A percentile compares a stretch with the other conserved stretches of the same genome.
Conservation (phyloP, 2,113 vertebrate species). For the Erythrocercus mccallii region DNA sequence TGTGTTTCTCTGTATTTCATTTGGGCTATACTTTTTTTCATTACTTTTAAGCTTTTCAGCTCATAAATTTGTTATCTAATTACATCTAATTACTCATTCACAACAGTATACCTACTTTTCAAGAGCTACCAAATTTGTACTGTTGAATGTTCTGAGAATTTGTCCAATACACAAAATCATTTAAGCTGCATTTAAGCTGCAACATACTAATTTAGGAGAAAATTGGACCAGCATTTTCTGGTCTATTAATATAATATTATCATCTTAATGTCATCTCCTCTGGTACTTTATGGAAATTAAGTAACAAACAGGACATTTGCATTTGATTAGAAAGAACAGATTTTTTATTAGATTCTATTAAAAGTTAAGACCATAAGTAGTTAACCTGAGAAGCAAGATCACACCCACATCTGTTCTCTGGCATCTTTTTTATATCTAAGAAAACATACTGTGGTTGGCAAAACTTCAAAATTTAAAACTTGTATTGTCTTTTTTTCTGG, state of each 20-base stretch:
- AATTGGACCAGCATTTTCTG: not conserved
- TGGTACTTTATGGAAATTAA: not conserved
- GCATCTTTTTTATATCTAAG: not conserved
- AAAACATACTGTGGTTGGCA: not conserved
- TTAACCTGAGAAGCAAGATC: not conserved
- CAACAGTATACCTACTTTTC: not conserved
- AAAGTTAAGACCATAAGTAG: not conserved
- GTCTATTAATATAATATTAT: not conserved
- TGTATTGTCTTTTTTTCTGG: not conserved
- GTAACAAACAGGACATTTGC: not conserved
- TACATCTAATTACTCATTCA: not conserved
- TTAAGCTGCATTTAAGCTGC: not conserved
- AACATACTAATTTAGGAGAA: not conserved
- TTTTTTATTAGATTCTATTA: not conserved
- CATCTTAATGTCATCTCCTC: not conserved
- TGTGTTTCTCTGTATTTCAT: not conserved
- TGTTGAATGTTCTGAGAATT: not conserved
- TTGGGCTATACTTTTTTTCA: not conserved
- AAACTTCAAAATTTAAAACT: not conserved
- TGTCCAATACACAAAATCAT: not conserved
- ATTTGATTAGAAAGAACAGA: not conserved
- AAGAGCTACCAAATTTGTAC: not conserved
- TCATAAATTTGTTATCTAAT: conserved; percentile 5
- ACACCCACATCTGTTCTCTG: not conserved
- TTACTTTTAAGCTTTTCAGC: not conserved